Percentiles rank a stretch among this genome's conserved stretches.
phyloP scores from a whole-genome alignment of 2,888 invertebrate species.

The Theretra japonica region DNA sequence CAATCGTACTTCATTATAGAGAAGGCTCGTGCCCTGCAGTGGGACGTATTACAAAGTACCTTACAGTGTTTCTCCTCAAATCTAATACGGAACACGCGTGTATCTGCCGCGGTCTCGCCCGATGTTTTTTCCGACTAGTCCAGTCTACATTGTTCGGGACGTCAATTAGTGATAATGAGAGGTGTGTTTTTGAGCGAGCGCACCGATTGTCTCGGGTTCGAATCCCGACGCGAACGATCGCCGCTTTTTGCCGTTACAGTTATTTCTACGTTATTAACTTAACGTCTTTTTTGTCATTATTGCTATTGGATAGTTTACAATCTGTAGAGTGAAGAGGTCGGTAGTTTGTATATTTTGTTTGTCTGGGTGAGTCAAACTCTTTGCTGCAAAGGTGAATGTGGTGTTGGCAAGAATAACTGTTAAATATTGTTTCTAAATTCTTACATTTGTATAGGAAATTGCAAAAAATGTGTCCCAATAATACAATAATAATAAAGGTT shows the following conservation, averaged over 20 bases:
- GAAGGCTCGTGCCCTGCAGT: no score
- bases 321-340: neutral
- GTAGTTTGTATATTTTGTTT: neutral
- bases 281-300: constrained; percentile 19
- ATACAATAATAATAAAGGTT: no score
- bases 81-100: constrained; percentile 17
- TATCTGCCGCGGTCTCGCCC: neutral
- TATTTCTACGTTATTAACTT: constrained; percentile 26
- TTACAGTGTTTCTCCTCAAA: neutral
- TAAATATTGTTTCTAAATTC: no score
- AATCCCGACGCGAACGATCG: constrained; percentile 15
- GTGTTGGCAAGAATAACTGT: no score
- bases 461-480: no score
- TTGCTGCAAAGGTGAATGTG: no score
- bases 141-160: constrained; percentile 74
- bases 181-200: constrained; percentile 65
- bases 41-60: no score
- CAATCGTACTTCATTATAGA: no score
- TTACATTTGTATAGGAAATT: no score
- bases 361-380: no score
- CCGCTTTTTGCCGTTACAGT: constrained; percentile 23
- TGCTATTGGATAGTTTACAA: neutral
- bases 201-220: constrained; percentile 51
- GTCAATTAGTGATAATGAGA: constrained; percentile 82
- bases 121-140: constrained; percentile 77